Conservation (phyloP, 2,797 vertebrate genomes). For the Sebastes dallii region DNA sequence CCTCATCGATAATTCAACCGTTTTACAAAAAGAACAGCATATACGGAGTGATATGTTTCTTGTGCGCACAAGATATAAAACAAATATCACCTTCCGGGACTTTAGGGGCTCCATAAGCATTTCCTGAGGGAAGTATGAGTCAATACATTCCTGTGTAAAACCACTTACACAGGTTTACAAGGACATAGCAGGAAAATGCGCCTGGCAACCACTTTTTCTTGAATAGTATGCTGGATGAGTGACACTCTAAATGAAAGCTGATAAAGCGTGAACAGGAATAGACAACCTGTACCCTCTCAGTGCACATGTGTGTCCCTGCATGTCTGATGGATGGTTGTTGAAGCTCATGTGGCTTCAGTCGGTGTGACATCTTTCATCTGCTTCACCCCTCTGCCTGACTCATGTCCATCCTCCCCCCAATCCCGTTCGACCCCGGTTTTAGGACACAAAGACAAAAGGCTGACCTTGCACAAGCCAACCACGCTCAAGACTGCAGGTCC, state of each 20-base stretch:
- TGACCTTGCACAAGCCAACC: conserved; percentile 48
- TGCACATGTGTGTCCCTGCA: not conserved
- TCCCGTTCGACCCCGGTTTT: not conserved
- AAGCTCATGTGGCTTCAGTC: not conserved
- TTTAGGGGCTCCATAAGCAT: not conserved
- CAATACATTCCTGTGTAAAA: not conserved
- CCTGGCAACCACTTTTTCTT: not conserved
- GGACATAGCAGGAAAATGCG: not conserved
- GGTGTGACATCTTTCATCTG: not conserved
- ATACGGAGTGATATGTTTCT: not conserved
- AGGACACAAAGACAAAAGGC: conserved; percentile 16
- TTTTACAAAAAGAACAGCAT: conserved; percentile 6
- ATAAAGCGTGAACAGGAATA: not conserved
- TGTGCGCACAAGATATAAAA: not conserved
- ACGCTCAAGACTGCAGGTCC: conserved; percentile 10
- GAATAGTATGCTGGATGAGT: not conserved
- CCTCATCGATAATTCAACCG: conserved; percentile 34
- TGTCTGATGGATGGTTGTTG: not conserved
- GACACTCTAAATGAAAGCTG: not conserved
- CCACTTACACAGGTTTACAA: not conserved
- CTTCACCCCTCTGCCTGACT: not conserved
- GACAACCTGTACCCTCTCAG: not conserved
- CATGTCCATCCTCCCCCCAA: not conserved
- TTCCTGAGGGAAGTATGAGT: not conserved
- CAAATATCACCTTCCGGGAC: not conserved